These are phyloP conservation scores for Ganaspis sp. DNA, from an alignment of 1,140 invertebrate species.

Conservation along the genomic window DNA sequence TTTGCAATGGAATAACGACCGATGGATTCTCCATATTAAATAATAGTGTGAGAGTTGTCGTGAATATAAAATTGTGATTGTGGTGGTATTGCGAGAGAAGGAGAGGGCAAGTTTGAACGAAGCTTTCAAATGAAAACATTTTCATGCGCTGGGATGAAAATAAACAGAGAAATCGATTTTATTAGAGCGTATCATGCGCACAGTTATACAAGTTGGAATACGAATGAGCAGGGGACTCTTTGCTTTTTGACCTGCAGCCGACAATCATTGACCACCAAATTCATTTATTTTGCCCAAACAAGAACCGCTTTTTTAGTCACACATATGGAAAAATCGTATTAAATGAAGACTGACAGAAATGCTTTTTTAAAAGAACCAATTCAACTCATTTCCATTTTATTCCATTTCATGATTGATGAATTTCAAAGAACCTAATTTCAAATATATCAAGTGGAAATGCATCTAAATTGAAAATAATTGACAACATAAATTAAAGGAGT, in stretches of 20 bases:
- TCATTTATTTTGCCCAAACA: conserved; percentile 14
- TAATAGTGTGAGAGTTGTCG: conserved; percentile 12
- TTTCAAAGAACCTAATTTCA: too few relatives aligned
- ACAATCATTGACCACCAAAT: conserved; percentile 27
- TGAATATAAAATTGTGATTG: conserved; percentile 13
- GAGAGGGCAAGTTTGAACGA: background rate
- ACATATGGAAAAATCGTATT: background rate
- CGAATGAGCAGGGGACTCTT: conserved; percentile 26
- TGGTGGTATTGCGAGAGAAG: background rate
- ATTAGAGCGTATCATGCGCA: conserved; percentile 37
- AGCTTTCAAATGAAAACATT: conserved; percentile 27
- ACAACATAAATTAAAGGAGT: too few relatives aligned
- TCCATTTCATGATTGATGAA: too few relatives aligned
- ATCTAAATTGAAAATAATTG: too few relatives aligned
- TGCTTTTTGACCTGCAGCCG: conserved; percentile 26
- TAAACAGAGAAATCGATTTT: conserved; percentile 63
- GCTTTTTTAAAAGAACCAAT: too few relatives aligned
- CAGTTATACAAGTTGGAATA: conserved; percentile 10
- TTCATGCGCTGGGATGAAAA: conserved; percentile 38
- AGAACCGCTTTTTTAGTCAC: conserved; percentile 15
- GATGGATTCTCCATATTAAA: conserved; percentile 27
- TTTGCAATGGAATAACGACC: conserved; percentile 15
- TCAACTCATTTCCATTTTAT: too few relatives aligned
- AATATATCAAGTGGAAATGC: too few relatives aligned
- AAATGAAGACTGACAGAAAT: too few relatives aligned